A percentile compares a stretch with the other conserved stretches of the same genome.
Conservation (phyloP, 2,797 vertebrate species). For the Mionectes olivaceus region DNA sequence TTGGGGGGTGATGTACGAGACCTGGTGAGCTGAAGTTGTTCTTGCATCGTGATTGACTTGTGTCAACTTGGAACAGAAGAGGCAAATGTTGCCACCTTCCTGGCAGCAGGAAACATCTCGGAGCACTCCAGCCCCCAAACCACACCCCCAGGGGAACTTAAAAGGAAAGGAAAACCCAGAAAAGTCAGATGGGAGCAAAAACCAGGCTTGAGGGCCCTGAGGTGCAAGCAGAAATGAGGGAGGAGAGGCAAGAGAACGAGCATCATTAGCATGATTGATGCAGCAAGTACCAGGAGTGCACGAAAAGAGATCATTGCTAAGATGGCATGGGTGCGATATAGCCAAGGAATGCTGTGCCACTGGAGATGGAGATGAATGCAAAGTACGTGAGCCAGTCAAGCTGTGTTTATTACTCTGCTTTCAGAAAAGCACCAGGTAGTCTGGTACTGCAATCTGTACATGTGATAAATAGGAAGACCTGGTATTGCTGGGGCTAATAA, state of each 20-base stretch:
- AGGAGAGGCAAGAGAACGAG: neutral
- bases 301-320: neutral
- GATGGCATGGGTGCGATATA: neutral
- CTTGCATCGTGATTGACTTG: neutral
- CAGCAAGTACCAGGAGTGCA: neutral
- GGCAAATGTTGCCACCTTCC: neutral
- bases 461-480: neutral
- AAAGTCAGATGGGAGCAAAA: neutral
- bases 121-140: neutral
- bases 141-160: neutral
- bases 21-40: neutral
- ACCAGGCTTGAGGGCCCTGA: fast-evolving
- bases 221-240: neutral
- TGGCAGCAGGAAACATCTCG: neutral
- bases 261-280: neutral
- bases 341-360: neutral
- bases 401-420: neutral
- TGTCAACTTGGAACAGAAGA: neutral
- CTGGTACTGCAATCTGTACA: neutral
- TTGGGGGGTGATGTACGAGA: neutral
- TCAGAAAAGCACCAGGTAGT: neutral
- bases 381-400: neutral
- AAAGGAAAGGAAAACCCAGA: neutral
- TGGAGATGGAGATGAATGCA: neutral
- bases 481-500: neutral